Percentiles rank a stretch among this genome's conserved stretches.
These are phyloP conservation scores for Pipistrellus pipistrellus DNA, from an alignment of 2,797 vertebrate genomes.

Conservation along the genomic window DNA sequence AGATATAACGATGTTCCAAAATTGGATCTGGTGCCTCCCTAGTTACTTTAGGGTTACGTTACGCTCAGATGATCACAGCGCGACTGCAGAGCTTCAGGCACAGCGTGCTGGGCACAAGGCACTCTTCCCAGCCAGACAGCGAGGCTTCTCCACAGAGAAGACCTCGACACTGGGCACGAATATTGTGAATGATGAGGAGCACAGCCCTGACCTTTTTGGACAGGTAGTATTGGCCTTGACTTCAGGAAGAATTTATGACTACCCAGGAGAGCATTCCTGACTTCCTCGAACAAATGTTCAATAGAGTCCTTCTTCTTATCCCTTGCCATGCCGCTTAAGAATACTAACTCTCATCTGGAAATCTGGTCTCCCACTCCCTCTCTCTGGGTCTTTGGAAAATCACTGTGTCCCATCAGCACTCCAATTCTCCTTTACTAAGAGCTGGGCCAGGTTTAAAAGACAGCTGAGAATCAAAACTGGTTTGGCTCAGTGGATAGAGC, in stretches of 20 bases:
- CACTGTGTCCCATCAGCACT: background rate
- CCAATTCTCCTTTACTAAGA: background rate
- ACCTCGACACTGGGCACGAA: background rate
- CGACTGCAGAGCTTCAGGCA: background rate
- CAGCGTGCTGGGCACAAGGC: accelerated
- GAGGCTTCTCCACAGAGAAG: background rate
- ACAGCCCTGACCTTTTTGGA: background rate
- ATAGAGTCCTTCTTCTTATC: background rate
- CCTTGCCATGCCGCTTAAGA: background rate
- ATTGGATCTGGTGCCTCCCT: background rate
- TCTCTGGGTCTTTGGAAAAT: background rate
- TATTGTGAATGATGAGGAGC: background rate
- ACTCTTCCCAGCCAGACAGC: background rate
- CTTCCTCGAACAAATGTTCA: background rate
- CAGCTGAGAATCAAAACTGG: background rate
- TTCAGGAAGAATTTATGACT: background rate
- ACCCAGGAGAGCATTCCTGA: background rate
- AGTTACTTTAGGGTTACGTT: background rate
- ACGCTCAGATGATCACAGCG: background rate
- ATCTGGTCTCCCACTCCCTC: background rate
- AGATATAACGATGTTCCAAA: background rate
- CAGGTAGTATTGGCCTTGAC: background rate
- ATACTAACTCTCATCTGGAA: background rate
- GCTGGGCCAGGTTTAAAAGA: background rate
- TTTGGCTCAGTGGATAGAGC: no score